Evolutionary conservation across 2,113 vertebrate species (phyloP).

Genomic region (Acrocephalus arundinaceus): DNA sequence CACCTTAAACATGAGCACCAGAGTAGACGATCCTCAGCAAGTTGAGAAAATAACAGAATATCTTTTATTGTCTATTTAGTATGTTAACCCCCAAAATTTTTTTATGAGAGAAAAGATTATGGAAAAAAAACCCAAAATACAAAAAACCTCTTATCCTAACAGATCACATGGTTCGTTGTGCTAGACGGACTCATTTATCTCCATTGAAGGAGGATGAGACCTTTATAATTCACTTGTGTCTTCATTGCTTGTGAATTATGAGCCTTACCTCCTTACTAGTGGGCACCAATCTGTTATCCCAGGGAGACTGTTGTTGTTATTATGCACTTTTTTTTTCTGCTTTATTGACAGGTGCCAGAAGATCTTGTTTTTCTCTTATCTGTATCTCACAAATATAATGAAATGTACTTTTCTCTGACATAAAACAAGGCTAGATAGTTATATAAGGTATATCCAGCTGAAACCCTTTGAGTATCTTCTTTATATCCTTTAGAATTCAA

Average conservation of each 20-base stretch:
- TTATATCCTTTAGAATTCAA: slow-evolving; percentile 5
- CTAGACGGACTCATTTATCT: slow-evolving; percentile 19
- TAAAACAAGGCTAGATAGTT: neutral
- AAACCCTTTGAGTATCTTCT: neutral
- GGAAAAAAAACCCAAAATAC: neutral
- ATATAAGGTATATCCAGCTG: neutral
- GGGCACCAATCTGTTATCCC: slow-evolving; percentile 9
- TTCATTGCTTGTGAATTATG: slow-evolving; percentile 49
- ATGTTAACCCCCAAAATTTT: neutral
- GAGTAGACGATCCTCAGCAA: neutral
- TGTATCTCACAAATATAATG: neutral
- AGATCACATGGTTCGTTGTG: neutral
- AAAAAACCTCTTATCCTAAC: neutral
- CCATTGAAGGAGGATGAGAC: neutral
- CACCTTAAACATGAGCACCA: neutral
- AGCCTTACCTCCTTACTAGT: neutral
- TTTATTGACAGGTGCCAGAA: neutral
- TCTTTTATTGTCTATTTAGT: neutral
- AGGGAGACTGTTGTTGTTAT: neutral
- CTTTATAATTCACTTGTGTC: slow-evolving; percentile 55
- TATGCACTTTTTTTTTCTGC: neutral
- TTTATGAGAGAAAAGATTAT: neutral
- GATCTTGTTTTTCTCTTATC: neutral
- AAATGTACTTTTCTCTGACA: neutral
- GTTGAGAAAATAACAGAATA: neutral